Evolutionary conservation across 1,140 invertebrate genomes (phyloP), one percentile per base, ranked within the genome.

Genomic region (Drosophila ambigua): DNA sequence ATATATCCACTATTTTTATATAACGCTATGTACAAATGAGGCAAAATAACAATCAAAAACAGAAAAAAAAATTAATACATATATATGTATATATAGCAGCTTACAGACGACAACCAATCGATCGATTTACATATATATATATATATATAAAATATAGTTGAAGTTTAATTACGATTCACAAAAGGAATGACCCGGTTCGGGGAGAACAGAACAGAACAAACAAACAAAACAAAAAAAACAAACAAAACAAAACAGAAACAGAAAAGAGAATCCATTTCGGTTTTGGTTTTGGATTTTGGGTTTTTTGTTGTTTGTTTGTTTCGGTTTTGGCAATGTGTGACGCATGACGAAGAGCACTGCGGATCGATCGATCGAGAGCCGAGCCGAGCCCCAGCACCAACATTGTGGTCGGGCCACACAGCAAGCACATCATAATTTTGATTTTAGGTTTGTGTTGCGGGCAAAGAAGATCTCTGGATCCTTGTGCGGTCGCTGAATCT

Each of bases 401-500:
- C 26, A 28, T 28, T 28, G 26, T 7, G 26, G 0, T 28, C 26
- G 26, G 26, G 35, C 4, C 26, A 16, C 7, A 26, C 35, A 15
- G 43, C 55, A 76, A 72, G 45, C 75, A 77, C 54, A 71, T 92
- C 87, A 92, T 89, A 92, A 90, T 66, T 92, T 92, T 35, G 91
- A 91, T 71, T 92, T 92, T 52, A 87, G 87, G 48, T 90, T 90
- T 52, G 85, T 90, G 71, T 92, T 92, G 54, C 91, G 85, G 5
- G 91, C 91, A 23, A 92, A 92, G 50, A 90, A 83, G 58, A 92
- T 87, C 67, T 92, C 90, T 4, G 91, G 91, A 79, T 91, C 79
- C 63, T 88, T 90, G 41, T 78, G 63, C 43, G 91, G 90, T 16
- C 81, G 77, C 63, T 92, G 91, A 23, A 92, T 91, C 62, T 92